These are phyloP conservation scores for Phenacoccus solenopsis DNA, from an alignment of 1,140 invertebrate genomes.

Conservation along the genomic window DNA sequence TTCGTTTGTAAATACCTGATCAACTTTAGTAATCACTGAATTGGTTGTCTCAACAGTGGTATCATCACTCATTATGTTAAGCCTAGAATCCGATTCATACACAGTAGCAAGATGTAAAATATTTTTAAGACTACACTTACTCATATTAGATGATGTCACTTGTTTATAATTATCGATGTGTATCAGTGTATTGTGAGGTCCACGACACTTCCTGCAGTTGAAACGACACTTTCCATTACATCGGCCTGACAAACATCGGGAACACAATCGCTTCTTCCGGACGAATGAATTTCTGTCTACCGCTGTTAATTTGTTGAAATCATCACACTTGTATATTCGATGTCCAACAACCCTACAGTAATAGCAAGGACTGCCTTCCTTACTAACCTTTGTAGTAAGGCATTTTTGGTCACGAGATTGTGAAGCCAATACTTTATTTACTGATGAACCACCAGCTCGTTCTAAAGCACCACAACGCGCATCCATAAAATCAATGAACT, in stretches of 20 bases:
- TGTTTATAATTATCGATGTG: not conserved
- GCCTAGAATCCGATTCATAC: not conserved
- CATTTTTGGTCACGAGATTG: not conserved
- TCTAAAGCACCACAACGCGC: not conserved
- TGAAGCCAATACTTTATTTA: not conserved
- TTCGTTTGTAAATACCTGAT: not conserved
- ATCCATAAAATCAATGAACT: not conserved
- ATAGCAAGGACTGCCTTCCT: not conserved
- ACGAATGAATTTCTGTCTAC: not conserved
- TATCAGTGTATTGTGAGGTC: not conserved
- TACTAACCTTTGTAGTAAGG: not conserved
- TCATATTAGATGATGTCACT: too few species aligned
- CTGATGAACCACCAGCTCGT: not conserved
- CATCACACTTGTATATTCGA: not conserved
- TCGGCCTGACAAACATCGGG: not conserved
- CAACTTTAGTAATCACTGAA: not conserved
- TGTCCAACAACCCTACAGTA: not conserved
- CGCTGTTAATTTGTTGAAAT: not conserved
- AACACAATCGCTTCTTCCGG: not conserved
- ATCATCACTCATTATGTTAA: not conserved
- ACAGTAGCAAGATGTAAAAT: too few species aligned
- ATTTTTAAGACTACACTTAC: too few species aligned
- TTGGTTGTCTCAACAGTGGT: not conserved
- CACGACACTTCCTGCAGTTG: not conserved
- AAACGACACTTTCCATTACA: not conserved